A percentile compares a stretch with the other conserved stretches of the same genome.
Evolutionary conservation across 2,888 invertebrate genomes (phyloP).

Genomic region (Lamproptera curius): DNA sequence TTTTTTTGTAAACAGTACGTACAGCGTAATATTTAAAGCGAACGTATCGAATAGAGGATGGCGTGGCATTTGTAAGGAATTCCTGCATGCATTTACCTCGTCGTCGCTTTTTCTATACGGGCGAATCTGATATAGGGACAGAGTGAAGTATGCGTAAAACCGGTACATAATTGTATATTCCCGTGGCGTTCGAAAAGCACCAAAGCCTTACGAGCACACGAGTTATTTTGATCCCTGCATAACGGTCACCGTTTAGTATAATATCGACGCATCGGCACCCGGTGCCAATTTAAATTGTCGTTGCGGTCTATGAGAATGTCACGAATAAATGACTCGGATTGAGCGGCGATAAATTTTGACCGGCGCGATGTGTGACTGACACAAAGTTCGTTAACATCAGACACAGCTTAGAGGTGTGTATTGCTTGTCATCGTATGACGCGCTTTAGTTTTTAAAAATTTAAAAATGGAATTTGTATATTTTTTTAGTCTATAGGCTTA

Average conservation of each 20-base stretch:
- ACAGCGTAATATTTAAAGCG: too few relatives aligned
- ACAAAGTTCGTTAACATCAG: conserved; percentile 10
- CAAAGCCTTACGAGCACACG: conserved; percentile 49
- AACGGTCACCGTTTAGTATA: conserved; percentile 55
- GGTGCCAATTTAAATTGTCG: conserved; percentile 20
- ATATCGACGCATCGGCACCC: conserved; percentile 46
- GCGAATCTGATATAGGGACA: conserved; percentile 16
- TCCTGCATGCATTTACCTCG: conserved; percentile 13
- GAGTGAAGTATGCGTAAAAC: conserved; percentile 33
- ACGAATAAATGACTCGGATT: conserved; percentile 17
- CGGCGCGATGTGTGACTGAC: conserved; percentile 11
- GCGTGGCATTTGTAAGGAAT: conserved; percentile 9
- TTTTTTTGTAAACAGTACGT: too few relatives aligned
- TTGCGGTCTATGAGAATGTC: conserved; percentile 11
- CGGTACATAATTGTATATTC: conserved; percentile 45
- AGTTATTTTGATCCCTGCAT: conserved; percentile 57
- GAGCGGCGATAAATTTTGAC: conserved; percentile 7
- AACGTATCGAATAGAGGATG: too few relatives aligned
- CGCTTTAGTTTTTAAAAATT: too few relatives aligned
- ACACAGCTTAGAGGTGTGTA: not conserved
- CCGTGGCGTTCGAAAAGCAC: conserved; percentile 44
- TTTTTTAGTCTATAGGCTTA: too few relatives aligned
- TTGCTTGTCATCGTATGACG: too few relatives aligned
- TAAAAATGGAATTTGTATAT: too few relatives aligned
- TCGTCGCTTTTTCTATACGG: conserved; percentile 17